phyloP scores from a whole-genome alignment of 2,113 vertebrate genomes.

The Nesogale talazaci region DNA sequence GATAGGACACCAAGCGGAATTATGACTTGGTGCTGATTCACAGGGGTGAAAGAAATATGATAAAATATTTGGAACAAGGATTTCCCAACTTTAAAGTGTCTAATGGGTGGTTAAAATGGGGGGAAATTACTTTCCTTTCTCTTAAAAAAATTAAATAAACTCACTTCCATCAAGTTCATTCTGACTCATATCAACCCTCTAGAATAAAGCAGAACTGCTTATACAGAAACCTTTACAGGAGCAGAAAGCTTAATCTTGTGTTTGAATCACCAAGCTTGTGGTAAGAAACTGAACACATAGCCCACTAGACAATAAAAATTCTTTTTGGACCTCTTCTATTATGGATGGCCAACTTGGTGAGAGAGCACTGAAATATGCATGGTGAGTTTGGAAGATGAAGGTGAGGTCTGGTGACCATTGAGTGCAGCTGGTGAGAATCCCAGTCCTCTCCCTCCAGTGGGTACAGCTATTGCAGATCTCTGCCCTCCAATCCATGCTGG shows the following conservation, averaged over 20 bases:
- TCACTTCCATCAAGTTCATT: too few species aligned
- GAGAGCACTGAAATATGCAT: background rate
- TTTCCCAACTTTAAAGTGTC: background rate
- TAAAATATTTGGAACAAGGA: background rate
- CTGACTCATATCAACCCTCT: too few species aligned
- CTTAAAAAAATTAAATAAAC: too few species aligned
- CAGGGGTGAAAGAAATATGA: background rate
- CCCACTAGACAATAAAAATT: too few species aligned
- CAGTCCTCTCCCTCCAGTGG: background rate
- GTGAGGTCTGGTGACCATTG: background rate
- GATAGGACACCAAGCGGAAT: background rate
- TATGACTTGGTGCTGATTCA: background rate
- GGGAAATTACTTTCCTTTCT: background rate
- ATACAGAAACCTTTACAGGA: too few species aligned
- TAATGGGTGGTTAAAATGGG: background rate
- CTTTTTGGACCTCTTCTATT: too few species aligned
- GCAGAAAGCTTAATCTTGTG: too few species aligned
- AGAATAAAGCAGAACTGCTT: too few species aligned
- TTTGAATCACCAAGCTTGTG: too few species aligned
- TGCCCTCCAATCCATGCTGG: background rate
- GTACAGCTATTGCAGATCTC: background rate
- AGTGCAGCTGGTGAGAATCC: background rate
- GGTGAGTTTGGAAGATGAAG: background rate
- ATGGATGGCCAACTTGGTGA: background rate
- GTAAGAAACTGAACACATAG: too few species aligned